Evolutionary conservation across 1,140 invertebrate species (phyloP).

Genomic region (Drosophila kepulauana): DNA sequence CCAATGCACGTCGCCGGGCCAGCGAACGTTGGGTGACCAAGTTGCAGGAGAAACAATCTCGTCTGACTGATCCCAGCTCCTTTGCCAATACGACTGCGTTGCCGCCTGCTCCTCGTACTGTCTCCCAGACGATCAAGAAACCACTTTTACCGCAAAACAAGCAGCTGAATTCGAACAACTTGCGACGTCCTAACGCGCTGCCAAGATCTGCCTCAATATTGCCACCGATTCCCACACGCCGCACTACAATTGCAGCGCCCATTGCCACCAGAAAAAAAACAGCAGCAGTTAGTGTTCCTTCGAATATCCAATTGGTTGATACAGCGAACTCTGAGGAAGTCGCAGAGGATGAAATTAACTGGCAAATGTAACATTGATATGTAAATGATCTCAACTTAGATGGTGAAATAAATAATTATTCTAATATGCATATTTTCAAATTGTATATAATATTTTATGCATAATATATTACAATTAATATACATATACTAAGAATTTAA

Average conservation of each 20-base stretch:
- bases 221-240: not conserved
- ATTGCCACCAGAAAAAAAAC: not conserved
- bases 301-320: not conserved
- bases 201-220: not conserved
- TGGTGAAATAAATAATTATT: too few species aligned
- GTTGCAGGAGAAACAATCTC: slow-evolving; percentile 43
- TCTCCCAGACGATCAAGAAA: not conserved
- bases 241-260: not conserved
- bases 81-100: not conserved
- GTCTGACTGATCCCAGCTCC: slow-evolving; percentile 3
- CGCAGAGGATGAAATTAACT: slow-evolving; percentile 5
- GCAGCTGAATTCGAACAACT: not conserved
- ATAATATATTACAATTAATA: too few species aligned
- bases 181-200: not conserved
- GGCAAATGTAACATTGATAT: not conserved
- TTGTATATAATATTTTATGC: too few species aligned
- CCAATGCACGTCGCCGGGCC: slow-evolving; percentile 69
- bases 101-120: not conserved
- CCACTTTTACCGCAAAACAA: not conserved
- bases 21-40: slow-evolving; percentile 68
- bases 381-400: too few species aligned
- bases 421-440: too few species aligned
- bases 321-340: not conserved
- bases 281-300: too few species aligned
- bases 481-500: too few species aligned